Evolutionary conservation across 2,113 vertebrate species (phyloP).

Genomic region (Eulacestoma nigropectus): DNA sequence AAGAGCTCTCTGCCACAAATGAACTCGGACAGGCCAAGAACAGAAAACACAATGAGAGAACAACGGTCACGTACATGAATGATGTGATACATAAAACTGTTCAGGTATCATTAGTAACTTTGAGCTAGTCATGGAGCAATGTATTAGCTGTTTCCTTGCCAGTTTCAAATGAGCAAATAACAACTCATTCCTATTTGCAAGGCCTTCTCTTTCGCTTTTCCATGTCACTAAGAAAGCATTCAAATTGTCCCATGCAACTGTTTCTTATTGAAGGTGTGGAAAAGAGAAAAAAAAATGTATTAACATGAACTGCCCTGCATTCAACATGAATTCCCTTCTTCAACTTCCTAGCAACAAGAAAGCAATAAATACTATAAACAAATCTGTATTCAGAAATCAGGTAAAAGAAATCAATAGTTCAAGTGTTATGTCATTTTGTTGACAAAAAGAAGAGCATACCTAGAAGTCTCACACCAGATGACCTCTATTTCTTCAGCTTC

Average conservation of each 20-base stretch:
- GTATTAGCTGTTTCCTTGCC: neutral
- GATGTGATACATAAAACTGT: neutral
- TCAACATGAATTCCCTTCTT: neutral
- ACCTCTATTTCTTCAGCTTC: conserved; percentile 52
- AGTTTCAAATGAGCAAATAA: neutral
- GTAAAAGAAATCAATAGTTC: neutral
- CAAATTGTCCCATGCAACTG: neutral
- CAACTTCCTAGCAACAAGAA: neutral
- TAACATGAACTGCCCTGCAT: neutral
- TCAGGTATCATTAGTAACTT: neutral
- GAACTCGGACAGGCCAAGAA: neutral
- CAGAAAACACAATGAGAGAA: neutral
- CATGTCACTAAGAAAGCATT: neutral
- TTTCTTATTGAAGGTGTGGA: neutral
- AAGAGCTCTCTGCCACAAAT: neutral
- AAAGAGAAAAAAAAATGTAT: neutral
- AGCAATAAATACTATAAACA: neutral
- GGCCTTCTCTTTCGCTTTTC: neutral
- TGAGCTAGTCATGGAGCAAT: neutral
- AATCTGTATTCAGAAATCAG: neutral
- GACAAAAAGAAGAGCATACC: conserved; percentile 62
- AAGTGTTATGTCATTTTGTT: neutral
- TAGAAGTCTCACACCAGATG: conserved; percentile 48
- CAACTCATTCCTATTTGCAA: neutral
- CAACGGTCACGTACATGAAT: neutral